Conservation (phyloP, 2,113 vertebrate genomes). For the Microtus oregoni region DNA sequence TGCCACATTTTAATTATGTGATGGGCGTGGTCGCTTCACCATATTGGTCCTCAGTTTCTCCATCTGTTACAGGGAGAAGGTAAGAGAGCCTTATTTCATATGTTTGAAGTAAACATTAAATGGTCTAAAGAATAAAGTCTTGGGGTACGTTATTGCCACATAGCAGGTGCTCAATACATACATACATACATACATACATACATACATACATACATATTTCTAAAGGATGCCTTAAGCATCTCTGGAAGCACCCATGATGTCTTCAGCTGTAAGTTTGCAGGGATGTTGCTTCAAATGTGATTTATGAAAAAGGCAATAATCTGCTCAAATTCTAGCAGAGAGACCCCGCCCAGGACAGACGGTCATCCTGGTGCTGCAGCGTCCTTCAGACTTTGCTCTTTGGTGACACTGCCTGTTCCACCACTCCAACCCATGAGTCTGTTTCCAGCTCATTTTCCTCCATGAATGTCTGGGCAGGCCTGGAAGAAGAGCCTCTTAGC, state of each 20-base stretch:
- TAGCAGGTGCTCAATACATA: background rate
- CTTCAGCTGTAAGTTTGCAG: background rate
- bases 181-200: too few relatives aligned
- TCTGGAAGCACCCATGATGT: background rate
- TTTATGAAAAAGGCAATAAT: background rate
- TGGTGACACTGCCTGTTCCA: background rate
- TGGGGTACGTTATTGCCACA: background rate
- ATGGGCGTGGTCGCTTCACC: background rate
- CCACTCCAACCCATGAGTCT: rapidly evolving
- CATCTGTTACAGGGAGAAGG: background rate
- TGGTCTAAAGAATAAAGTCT: background rate
- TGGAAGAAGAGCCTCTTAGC: background rate
- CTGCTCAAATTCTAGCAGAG: background rate
- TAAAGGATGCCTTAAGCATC: background rate
- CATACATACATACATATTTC: background rate
- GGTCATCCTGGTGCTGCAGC: background rate
- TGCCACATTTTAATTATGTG: background rate
- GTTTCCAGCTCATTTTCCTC: background rate
- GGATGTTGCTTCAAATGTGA: background rate
- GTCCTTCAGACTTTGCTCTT: background rate
- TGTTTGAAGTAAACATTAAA: background rate
- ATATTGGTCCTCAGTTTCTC: background rate
- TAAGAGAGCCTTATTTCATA: background rate
- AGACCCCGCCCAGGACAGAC: background rate
- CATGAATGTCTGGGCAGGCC: background rate